Evolutionary conservation across 1,140 invertebrate genomes (phyloP).

Genomic region (Monochamus saltuarius): DNA sequence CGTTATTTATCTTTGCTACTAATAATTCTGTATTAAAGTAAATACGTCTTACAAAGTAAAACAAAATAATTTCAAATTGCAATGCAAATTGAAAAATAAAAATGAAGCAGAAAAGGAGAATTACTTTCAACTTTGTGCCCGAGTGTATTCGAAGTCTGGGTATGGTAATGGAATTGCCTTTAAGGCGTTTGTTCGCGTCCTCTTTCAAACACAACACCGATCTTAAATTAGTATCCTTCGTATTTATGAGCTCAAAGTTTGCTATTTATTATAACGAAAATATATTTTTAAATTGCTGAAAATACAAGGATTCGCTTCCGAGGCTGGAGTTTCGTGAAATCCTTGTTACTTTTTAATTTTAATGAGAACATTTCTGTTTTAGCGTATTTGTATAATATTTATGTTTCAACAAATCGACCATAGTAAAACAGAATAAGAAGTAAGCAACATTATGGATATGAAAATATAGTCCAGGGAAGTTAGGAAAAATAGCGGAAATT

Average conservation of each 20-base stretch:
- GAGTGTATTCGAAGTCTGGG: slow-evolving; percentile 11
- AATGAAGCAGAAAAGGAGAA: slow-evolving; percentile 1
- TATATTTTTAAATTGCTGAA: slow-evolving; percentile 6
- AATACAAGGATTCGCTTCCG: not conserved
- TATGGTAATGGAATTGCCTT: slow-evolving; percentile 14
- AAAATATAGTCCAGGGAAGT: too few species aligned
- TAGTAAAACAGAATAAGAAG: too few species aligned
- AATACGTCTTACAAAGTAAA: not conserved
- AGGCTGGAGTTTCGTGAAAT: too few species aligned
- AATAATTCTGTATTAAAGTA: slow-evolving; percentile 1
- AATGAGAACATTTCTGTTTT: too few species aligned
- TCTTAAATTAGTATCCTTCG: slow-evolving; percentile 3
- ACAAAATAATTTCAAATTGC: slow-evolving; percentile 9
- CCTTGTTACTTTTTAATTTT: too few species aligned
- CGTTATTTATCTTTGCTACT: too few species aligned
- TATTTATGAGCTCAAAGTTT: slow-evolving; percentile 8
- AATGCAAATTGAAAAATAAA: slow-evolving; percentile 13
- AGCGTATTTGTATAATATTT: too few species aligned
- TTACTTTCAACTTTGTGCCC: slow-evolving; percentile 3
- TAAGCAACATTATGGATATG: too few species aligned
- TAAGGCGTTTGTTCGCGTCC: slow-evolving; percentile 9
- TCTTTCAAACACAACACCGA: slow-evolving; percentile 5
- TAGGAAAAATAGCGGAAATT: too few species aligned
- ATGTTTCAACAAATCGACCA: too few species aligned
- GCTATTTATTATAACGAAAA: slow-evolving; percentile 4